These are phyloP conservation scores for Euura saliciscinereae DNA, from an alignment of 1,140 invertebrate genomes.

Conservation along the genomic window DNA sequence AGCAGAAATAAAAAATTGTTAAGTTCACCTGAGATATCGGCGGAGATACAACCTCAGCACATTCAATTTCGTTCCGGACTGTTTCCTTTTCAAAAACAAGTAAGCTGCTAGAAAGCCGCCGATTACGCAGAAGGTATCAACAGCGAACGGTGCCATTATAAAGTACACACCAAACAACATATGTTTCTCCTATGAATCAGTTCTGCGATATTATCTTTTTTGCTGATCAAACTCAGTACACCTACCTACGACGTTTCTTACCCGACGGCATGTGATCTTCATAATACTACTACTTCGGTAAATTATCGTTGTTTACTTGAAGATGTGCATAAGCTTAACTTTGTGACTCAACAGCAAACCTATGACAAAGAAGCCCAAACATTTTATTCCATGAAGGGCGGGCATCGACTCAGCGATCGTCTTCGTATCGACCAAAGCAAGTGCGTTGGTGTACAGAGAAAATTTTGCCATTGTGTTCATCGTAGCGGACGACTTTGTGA, in stretches of 20 bases:
- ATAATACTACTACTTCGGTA: no score
- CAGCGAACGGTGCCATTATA: conserved; percentile 49
- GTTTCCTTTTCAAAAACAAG: conserved; percentile 57
- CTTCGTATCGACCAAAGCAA: conserved; percentile 33
- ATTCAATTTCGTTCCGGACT: conserved; percentile 46
- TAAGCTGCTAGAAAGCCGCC: conserved; percentile 68
- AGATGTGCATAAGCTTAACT: conserved; percentile 24
- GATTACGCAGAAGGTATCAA: conserved; percentile 65
- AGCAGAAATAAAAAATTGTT: no score
- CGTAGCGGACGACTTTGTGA: background rate
- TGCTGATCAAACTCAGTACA: no score
- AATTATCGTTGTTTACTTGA: conserved; percentile 24
- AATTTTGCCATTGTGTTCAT: conserved; percentile 27
- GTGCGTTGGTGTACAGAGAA: conserved; percentile 42
- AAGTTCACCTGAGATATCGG: conserved; percentile 43
- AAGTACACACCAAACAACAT: conserved; percentile 39
- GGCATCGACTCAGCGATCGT: conserved; percentile 24
- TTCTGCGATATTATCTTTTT: no score
- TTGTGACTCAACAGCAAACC: conserved; percentile 44
- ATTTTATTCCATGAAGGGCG: conserved; percentile 48
- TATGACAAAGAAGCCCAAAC: conserved; percentile 49
- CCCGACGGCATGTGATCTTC: no score
- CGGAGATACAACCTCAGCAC: conserved; percentile 46
- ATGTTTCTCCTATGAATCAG: conserved; percentile 25
- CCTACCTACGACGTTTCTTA: no score